A percentile compares a stretch with the other conserved stretches of the same genome.
phyloP scores from a whole-genome alignment of 2,888 invertebrate species.

The Hyposoter didymator region DNA sequence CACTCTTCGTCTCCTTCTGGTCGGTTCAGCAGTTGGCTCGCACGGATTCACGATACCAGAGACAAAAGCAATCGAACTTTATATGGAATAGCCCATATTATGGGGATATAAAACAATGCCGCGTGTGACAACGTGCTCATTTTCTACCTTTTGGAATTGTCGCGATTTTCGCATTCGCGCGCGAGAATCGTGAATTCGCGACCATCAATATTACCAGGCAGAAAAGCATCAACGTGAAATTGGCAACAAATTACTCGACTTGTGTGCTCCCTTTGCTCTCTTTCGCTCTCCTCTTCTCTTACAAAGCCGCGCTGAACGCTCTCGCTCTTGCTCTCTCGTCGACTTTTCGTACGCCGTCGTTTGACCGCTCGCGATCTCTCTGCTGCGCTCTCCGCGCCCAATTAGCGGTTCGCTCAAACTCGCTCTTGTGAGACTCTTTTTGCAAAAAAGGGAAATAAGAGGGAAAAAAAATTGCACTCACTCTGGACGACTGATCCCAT shows the following conservation, averaged over 20 bases:
- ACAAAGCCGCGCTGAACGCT: constrained; percentile 14
- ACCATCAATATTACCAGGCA: constrained; percentile 69
- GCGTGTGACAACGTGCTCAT: constrained; percentile 24
- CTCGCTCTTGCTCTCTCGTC: constrained; percentile 36
- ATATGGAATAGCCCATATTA: constrained; percentile 27
- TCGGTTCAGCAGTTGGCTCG: not conserved
- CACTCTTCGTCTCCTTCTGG: not conserved
- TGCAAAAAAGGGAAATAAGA: constrained; percentile 52
- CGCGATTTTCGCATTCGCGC: constrained; percentile 67
- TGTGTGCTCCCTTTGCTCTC: constrained; percentile 65
- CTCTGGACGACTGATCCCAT: constrained; percentile 35
- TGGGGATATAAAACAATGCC: constrained; percentile 39
- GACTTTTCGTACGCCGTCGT: constrained; percentile 31
- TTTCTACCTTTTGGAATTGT: constrained; percentile 57
- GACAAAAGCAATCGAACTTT: constrained; percentile 7
- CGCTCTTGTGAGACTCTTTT: constrained; percentile 51
- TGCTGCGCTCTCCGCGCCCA: constrained; percentile 77
- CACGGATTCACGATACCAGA: not conserved
- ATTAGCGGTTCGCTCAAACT: constrained; percentile 74
- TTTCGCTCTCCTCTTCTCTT: constrained; percentile 38
- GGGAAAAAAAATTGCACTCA: constrained; percentile 56
- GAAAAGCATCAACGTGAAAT: constrained; percentile 78
- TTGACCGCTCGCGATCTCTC: constrained; percentile 64
- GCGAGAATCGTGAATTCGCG: constrained; percentile 69
- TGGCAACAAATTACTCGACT: constrained; percentile 80